A percentile compares a stretch with the other conserved stretches of the same genome.
Evolutionary conservation across 2,113 vertebrate genomes (phyloP).

Genomic region (Haemorhous mexicanus): DNA sequence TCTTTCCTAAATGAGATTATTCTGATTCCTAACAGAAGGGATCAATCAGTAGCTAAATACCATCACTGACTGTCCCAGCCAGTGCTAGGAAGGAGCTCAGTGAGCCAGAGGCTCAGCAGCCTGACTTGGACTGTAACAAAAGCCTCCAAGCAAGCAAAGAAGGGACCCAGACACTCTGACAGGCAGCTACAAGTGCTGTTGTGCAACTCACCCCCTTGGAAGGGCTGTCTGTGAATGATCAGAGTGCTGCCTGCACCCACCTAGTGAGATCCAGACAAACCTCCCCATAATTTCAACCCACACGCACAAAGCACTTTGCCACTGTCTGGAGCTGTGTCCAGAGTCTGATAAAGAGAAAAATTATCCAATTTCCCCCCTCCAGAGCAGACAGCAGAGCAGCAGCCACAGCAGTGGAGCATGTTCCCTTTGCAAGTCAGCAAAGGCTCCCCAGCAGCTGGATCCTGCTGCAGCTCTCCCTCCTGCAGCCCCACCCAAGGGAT

Average conservation of each 20-base stretch:
- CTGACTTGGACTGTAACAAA: background rate
- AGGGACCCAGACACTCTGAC: background rate
- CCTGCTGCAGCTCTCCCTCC: background rate
- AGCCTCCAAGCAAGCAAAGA: background rate
- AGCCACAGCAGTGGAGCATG: background rate
- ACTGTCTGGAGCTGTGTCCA: background rate
- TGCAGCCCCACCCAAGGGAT: constrained; percentile 19
- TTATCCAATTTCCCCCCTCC: background rate
- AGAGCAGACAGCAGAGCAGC: background rate
- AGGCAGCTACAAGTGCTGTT: background rate
- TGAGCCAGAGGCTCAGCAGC: background rate
- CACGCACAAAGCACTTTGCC: background rate
- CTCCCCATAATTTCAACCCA: background rate
- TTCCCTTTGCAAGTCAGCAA: constrained; percentile 5
- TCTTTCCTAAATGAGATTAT: background rate
- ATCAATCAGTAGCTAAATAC: background rate
- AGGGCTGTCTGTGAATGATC: background rate
- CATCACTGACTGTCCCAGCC: background rate
- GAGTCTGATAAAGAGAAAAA: background rate
- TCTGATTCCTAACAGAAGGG: background rate
- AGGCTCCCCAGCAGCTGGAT: background rate
- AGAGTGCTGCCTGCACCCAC: background rate
- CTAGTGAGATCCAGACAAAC: background rate
- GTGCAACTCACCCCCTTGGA: background rate
- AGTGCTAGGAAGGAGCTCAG: background rate